Conservation (phyloP, 2,888 invertebrate genomes). For the Camptogramma bilineatum region DNA sequence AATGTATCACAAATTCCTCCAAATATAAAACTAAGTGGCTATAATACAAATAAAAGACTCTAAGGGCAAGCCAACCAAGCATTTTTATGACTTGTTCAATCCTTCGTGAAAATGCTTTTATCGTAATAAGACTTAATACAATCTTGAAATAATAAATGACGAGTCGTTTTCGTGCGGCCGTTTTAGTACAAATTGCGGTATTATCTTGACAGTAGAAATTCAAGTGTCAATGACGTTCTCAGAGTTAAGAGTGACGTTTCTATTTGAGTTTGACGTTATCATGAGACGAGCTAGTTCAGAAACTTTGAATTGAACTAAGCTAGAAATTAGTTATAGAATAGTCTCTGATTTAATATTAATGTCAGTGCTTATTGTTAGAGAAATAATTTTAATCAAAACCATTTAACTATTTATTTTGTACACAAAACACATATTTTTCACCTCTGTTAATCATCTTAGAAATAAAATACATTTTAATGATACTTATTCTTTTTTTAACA, state of each 20-base stretch:
- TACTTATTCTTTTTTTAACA: no score
- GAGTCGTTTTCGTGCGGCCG: slow-evolving; percentile 17
- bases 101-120: slow-evolving; percentile 36
- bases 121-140: slow-evolving; percentile 33
- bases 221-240: background rate
- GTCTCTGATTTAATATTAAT: background rate
- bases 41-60: slow-evolving; percentile 36
- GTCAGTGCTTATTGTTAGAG: no score
- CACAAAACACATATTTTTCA: no score
- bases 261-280: slow-evolving; percentile 1
- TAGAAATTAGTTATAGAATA: background rate
- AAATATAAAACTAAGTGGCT: slow-evolving; percentile 27
- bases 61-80: slow-evolving; percentile 21
- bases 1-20: slow-evolving; percentile 1
- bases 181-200: background rate
- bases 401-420: no score
- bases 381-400: no score
- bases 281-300: background rate
- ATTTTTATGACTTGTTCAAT: slow-evolving; percentile 40
- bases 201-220: slow-evolving; percentile 6
- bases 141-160: slow-evolving; percentile 28
- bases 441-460: no score
- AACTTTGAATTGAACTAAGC: background rate
- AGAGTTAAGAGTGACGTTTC: background rate
- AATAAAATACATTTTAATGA: no score